Evolutionary conservation across 2,888 invertebrate species (phyloP).

Genomic region (Hemaris fuciformis): DNA sequence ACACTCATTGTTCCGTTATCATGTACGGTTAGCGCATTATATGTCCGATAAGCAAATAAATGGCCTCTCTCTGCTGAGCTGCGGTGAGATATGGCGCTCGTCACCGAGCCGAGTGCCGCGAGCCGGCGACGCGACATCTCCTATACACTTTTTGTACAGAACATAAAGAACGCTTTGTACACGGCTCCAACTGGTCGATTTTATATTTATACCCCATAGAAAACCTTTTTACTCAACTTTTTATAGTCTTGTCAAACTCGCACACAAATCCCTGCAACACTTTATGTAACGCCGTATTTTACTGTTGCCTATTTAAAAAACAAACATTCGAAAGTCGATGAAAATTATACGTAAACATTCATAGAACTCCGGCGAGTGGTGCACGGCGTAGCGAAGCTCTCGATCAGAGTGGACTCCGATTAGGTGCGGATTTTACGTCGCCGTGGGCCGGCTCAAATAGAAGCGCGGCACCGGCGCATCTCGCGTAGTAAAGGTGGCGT

Average conservation of each 20-base stretch:
- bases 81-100: conserved; percentile 38
- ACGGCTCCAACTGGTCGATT: conserved; percentile 14
- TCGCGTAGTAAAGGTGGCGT: conserved; percentile 8
- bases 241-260: background rate
- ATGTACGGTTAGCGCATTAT: conserved; percentile 71
- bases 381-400: background rate
- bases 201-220: background rate
- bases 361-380: conserved; percentile 18
- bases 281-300: background rate
- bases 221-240: background rate
- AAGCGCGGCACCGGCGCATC: conserved; percentile 14
- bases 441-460: conserved; percentile 6
- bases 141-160: conserved; percentile 18
- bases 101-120: conserved; percentile 21
- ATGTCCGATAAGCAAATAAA: conserved; percentile 76
- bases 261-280: background rate
- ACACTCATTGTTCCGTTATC: conserved; percentile 78
- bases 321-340: background rate
- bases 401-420: background rate
- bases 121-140: conserved; percentile 13
- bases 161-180: conserved; percentile 27
- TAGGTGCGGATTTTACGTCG: background rate
- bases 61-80: conserved; percentile 39
- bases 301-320: background rate
- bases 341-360: conserved; percentile 13